Evolutionary conservation across 2,888 invertebrate genomes (phyloP), one percentile per base, ranked within the genome.

Genomic region (Callimorpha dominula): DNA sequence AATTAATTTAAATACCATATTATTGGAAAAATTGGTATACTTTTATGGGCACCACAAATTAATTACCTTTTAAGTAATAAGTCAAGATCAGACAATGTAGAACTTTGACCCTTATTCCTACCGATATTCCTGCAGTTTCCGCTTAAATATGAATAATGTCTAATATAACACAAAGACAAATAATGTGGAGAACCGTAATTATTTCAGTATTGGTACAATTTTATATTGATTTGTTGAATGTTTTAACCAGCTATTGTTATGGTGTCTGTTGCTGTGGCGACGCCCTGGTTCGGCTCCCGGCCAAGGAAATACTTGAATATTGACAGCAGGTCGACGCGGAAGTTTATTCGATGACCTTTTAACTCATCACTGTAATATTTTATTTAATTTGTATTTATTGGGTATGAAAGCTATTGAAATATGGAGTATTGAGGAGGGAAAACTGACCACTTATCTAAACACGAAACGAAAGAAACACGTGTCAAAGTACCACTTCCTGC

Each of bases 201-300:
- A 42, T 63, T 6, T n/a, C 0, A n/a, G 42, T 64, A 64, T 52
- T 40, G 52, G 65, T 40, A 7, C 43, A 46, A 54, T 46, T 43
- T 9, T 9, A 14, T 54, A 73, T 62, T 69, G 60, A 68, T 63
- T 70, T 72, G 65, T 62, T 81, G 71, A 83, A 84, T 85, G 76
- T 81, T 85, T 81, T 5, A 60, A 84, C 73, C 49, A 71, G 70
- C 52, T 49, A 31, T 42, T 92, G 93, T 92, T 91, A 90, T 91
- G 85, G 40, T 43, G 42, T 65, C 76, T 43, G 92, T 93, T 73
- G 85, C 83, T 86, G 88, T 87, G 82, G 87, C 70, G 71, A 92
- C 88, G 91, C 85, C 93, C 92, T 79, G 90, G 86, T 88, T 89
- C 86, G 81, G 81, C 75, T 89, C 87, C 89, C 86, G 88, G 86